Evolutionary conservation across 2,888 invertebrate genomes (phyloP).

Genomic region (Ichneumoninae sp.): DNA sequence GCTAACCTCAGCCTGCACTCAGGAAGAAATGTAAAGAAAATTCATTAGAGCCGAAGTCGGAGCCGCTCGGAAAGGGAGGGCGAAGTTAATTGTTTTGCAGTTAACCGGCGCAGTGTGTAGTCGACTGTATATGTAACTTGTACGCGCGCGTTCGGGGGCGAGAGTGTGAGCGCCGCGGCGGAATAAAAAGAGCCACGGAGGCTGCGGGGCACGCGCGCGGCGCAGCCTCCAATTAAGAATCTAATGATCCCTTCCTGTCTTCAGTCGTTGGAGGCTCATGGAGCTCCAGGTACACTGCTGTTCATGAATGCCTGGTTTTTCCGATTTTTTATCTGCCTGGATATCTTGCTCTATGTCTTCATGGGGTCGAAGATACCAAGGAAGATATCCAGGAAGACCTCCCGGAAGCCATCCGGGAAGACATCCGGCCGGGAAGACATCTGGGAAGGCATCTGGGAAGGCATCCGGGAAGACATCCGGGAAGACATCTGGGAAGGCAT

Average conservation of each 20-base stretch:
- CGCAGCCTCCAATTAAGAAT: slow-evolving; percentile 66
- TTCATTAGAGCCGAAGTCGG: slow-evolving; percentile 71
- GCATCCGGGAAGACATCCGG: too few relatives aligned
- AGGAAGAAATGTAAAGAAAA: slow-evolving; percentile 67
- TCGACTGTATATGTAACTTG: neutral
- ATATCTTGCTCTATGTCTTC: too few relatives aligned
- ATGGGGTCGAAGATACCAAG: too few relatives aligned
- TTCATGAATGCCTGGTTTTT: too few relatives aligned
- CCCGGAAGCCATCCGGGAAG: too few relatives aligned
- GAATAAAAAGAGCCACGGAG: slow-evolving; percentile 49
- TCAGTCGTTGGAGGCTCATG: slow-evolving; percentile 47
- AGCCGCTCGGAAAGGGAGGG: slow-evolving; percentile 44
- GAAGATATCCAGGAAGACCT: too few relatives aligned
- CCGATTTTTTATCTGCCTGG: too few relatives aligned
- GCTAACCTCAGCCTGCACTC: neutral
- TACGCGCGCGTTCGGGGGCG: slow-evolving; percentile 10
- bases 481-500: too few relatives aligned
- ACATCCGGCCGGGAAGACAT: too few relatives aligned
- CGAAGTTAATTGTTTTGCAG: slow-evolving; percentile 70
- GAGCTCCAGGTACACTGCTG: too few relatives aligned
- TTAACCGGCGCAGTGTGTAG: slow-evolving; percentile 48
- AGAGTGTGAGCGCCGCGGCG: slow-evolving; percentile 26
- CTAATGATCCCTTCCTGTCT: slow-evolving; percentile 66
- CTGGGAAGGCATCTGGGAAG: too few relatives aligned
- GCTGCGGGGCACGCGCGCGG: slow-evolving; percentile 39